phyloP scores from a whole-genome alignment of 2,113 vertebrate species.

The Parus major region DNA sequence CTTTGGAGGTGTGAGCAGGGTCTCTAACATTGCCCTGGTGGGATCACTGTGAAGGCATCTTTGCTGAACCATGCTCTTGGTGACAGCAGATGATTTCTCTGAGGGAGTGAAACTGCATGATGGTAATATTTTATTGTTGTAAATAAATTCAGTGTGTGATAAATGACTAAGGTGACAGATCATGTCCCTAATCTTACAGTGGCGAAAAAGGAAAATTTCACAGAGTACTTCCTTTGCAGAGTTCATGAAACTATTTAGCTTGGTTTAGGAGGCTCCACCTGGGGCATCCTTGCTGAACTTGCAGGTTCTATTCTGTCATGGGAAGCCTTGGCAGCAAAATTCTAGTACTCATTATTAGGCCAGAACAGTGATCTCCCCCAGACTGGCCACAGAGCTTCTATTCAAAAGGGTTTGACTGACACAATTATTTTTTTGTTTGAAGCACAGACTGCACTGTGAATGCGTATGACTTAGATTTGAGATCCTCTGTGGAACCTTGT shows the following conservation, averaged over 20 bases:
- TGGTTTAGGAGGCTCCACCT: neutral
- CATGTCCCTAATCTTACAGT: neutral
- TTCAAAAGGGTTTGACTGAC: neutral
- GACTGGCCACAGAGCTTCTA: constrained; percentile 10
- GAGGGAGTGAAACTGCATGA: neutral
- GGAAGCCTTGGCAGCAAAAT: neutral
- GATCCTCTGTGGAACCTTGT: neutral
- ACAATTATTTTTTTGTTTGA: neutral
- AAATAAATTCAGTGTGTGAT: neutral
- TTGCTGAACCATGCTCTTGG: neutral
- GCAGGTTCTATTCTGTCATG: neutral
- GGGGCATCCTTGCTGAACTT: neutral
- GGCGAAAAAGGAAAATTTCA: neutral
- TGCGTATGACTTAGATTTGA: neutral
- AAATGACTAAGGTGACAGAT: neutral
- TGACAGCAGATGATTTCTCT: neutral
- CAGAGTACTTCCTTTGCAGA: neutral
- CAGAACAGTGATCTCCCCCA: constrained; percentile 2
- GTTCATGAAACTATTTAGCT: neutral
- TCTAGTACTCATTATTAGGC: neutral
- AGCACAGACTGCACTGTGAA: neutral
- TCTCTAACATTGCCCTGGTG: neutral
- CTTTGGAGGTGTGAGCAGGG: rapidly evolving
- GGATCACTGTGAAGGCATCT: neutral
- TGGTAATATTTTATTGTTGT: neutral